Base-by-base conservation (phyloP, 2,888 invertebrate species). In the Ophion obscuratus region DNA sequence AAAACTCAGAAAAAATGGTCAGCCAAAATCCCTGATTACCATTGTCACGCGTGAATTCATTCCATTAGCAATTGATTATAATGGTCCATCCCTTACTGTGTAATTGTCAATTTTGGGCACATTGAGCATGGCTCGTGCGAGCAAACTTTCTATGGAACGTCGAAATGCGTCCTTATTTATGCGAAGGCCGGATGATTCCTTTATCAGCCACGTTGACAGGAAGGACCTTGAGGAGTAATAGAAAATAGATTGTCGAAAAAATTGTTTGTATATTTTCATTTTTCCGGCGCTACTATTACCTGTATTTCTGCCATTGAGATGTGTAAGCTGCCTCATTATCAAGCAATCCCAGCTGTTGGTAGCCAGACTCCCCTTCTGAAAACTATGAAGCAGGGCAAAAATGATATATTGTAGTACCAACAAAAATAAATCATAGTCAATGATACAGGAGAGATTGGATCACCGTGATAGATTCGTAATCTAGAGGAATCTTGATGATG, bases 61-160 rank as follows among this genome's bases (percentile, higher is more conserved):
- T 40, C 40, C 2, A 0, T 40, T 40, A 0, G 1, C 9, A 40
- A 40, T 40, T 9, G 6, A 40, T 40, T 6, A 40, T 6, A 20
- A 20, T 31, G 11, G 14, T 64, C 27, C 27, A 2, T 17, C n/a
- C 9, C 4, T 59, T 62, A 84, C 84, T 64, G 66, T 59, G 66
- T 80, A 80, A 2, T 71, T 59, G 11, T 62, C 53, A 14, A 70
- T 53, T 31, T 53, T 5, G 2, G 62, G 61, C 6, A 76, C 6
- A 17, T 70, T 53, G 20, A 40, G n/a, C 17, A 27, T 31, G 36
- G 40, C 24, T 20, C 31, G 68, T 0, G 20, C 62, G 9, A 85
- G 71, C 17, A 95, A 91, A 3, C 94, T 89, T 88, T 96, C 95
- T 88, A 96, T 94, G 96, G 96, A 96, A 0, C 92, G 90, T 0